Conservation (phyloP, 2,888 invertebrate genomes). For the Polymixis flavicincta region DNA sequence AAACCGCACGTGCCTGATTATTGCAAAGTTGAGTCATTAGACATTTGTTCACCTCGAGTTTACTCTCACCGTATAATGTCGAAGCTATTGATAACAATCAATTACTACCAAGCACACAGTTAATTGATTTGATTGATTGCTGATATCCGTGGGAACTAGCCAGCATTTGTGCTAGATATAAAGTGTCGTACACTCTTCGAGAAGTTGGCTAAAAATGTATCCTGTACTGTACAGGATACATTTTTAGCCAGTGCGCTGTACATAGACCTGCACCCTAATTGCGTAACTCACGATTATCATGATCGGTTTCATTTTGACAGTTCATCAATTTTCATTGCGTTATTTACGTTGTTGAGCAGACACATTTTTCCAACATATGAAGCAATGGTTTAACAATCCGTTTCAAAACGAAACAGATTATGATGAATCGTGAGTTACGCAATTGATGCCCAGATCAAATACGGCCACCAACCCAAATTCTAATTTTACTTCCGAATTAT, state of each 20-base stretch:
- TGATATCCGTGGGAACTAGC: constrained; percentile 22
- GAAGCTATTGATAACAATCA: constrained; percentile 34
- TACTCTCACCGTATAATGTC: constrained; percentile 48
- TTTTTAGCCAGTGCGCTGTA: too few species aligned
- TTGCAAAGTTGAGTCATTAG: constrained; percentile 28
- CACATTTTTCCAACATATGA: too few species aligned
- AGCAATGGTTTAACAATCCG: too few species aligned
- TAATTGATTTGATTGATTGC: constrained; percentile 34
- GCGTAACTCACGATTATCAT: too few species aligned
- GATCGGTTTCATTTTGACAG: too few species aligned
- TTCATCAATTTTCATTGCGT: too few species aligned
- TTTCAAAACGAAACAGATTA: too few species aligned
- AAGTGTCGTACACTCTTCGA: background rate
- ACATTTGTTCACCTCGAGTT: constrained; percentile 30
- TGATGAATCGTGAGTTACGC: too few species aligned
- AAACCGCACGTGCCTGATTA: constrained; percentile 33
- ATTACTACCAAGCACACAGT: background rate
- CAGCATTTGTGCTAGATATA: background rate
- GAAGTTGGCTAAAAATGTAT: too few species aligned
- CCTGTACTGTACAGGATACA: too few species aligned
- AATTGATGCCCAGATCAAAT: background rate
- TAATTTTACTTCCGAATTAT: background rate
- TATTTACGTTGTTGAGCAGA: too few species aligned
- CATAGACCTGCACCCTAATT: too few species aligned
- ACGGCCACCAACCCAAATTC: background rate